phyloP scores from a whole-genome alignment of 2,888 invertebrate species.

The Loripinus fragilis region DNA sequence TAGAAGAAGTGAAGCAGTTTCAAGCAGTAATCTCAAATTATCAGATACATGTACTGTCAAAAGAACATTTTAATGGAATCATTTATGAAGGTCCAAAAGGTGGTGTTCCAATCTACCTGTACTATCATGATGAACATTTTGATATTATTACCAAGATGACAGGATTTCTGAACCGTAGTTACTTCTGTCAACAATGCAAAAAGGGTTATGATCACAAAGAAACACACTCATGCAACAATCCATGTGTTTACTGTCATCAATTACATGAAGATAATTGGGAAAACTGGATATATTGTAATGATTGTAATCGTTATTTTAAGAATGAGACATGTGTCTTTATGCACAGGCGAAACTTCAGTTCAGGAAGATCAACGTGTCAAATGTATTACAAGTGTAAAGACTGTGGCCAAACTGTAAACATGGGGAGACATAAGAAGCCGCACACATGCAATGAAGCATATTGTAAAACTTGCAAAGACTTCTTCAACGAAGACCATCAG shows the following conservation, averaged over 20 bases:
- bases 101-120: slow-evolving; percentile 20
- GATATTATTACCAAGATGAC: slow-evolving; percentile 28
- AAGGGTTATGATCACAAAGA: slow-evolving; percentile 52
- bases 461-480: not conserved
- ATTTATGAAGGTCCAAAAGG: slow-evolving; percentile 26
- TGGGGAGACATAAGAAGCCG: not conserved
- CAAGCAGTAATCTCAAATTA: slow-evolving; percentile 13
- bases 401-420: not conserved
- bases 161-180: slow-evolving; percentile 3
- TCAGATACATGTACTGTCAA: slow-evolving; percentile 39
- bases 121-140: slow-evolving; percentile 21
- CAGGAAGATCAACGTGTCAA: not conserved
- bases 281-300: not conserved
- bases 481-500: not conserved
- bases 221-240: slow-evolving; percentile 37
- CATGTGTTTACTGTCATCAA: slow-evolving; percentile 39
- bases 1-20: slow-evolving; percentile 28
- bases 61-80: slow-evolving; percentile 37
- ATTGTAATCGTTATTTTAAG: not conserved
- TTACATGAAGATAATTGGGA: slow-evolving; percentile 20
- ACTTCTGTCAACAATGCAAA: slow-evolving; percentile 33
- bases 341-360: not conserved
- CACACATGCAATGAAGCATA: not conserved
- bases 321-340: not conserved
- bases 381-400: not conserved